Conservation (phyloP, 1,140 invertebrate genomes). For the Euura saliciscinereae region DNA sequence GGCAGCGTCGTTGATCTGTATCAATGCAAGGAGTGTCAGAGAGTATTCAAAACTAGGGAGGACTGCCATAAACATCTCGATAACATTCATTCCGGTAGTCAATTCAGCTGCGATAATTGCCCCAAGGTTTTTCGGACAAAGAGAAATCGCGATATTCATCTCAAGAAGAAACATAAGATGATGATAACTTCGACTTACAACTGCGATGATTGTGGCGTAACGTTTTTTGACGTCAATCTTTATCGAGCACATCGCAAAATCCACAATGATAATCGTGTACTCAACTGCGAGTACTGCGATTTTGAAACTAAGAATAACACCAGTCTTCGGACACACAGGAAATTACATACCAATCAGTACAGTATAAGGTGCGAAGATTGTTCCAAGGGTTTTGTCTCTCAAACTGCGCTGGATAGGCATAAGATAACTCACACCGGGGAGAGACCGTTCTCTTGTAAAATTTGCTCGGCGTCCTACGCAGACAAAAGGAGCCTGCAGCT, state of each 20-base stretch:
- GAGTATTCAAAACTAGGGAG: neutral
- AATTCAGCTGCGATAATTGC: neutral
- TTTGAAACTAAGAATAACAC: slow-evolving; percentile 13
- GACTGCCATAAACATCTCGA: neutral
- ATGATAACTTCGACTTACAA: too few relatives aligned
- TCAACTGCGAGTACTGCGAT: slow-evolving; percentile 15
- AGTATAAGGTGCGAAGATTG: slow-evolving; percentile 17
- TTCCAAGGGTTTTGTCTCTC: neutral
- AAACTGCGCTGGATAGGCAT: slow-evolving; percentile 6
- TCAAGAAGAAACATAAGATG: neutral
- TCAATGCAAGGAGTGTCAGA: slow-evolving; percentile 11
- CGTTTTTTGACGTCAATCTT: too few relatives aligned
- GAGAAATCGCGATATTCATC: neutral
- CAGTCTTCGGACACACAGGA: slow-evolving; percentile 16
- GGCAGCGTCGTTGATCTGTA: slow-evolving; percentile 26
- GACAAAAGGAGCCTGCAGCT: neutral
- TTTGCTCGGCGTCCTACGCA: neutral
- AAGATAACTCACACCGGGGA: slow-evolving; percentile 15
- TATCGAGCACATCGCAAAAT: slow-evolving; percentile 12
- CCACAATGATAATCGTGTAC: slow-evolving; percentile 13
- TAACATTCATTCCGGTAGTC: neutral
- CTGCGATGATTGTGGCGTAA: too few relatives aligned
- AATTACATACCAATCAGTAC: slow-evolving; percentile 23
- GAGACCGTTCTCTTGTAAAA: neutral
- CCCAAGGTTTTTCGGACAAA: neutral